These are phyloP conservation scores for Drosophila nigromelanica DNA, from an alignment of 1,140 invertebrate species.

Conservation along the genomic window DNA sequence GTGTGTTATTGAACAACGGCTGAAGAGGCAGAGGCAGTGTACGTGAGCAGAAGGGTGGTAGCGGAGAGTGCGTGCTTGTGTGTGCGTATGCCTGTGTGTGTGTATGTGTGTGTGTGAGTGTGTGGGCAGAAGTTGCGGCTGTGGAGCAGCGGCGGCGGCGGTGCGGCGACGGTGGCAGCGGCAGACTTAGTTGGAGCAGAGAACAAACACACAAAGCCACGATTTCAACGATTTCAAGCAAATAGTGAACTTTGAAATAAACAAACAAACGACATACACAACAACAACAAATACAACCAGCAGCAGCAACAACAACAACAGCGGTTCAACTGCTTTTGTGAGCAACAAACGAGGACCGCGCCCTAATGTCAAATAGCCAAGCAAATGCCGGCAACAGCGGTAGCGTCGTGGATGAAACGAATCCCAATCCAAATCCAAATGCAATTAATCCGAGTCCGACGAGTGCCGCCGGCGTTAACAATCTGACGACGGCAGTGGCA, in stretches of 20 bases:
- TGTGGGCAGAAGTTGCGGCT: constrained; percentile 66
- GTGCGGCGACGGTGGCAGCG: constrained; percentile 38
- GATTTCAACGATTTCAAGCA: constrained; percentile 35
- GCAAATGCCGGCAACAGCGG: constrained; percentile 74
- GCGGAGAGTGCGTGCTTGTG: constrained; percentile 47
- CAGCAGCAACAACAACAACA: constrained; percentile 42
- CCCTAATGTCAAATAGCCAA: constrained; percentile 83
- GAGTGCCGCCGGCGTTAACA: constrained; percentile 25
- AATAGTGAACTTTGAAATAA: constrained; percentile 44
- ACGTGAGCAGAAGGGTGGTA: constrained; percentile 41
- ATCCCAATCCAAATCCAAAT: constrained; percentile 37
- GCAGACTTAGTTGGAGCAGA: constrained; percentile 55
- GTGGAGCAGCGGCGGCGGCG: constrained; percentile 32
- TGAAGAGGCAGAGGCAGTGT: constrained; percentile 45
- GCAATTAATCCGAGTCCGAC: constrained; percentile 30
- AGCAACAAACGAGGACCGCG: constrained; percentile 61
- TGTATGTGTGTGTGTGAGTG: constrained; percentile 52
- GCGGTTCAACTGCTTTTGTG: constrained; percentile 55
- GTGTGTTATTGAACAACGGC: constrained; percentile 68
- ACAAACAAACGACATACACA: constrained; percentile 40
- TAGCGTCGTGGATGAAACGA: constrained; percentile 72
- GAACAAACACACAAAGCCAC: constrained; percentile 36
- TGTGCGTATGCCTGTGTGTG: background rate
- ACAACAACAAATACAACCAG: constrained; percentile 27
- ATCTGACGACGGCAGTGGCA: constrained; percentile 35